A percentile compares a stretch with the other conserved stretches of the same genome.
These are phyloP conservation scores for Ptycholaimellus sp. DNA, from an alignment of 2,888 invertebrate genomes.

Conservation along the genomic window DNA sequence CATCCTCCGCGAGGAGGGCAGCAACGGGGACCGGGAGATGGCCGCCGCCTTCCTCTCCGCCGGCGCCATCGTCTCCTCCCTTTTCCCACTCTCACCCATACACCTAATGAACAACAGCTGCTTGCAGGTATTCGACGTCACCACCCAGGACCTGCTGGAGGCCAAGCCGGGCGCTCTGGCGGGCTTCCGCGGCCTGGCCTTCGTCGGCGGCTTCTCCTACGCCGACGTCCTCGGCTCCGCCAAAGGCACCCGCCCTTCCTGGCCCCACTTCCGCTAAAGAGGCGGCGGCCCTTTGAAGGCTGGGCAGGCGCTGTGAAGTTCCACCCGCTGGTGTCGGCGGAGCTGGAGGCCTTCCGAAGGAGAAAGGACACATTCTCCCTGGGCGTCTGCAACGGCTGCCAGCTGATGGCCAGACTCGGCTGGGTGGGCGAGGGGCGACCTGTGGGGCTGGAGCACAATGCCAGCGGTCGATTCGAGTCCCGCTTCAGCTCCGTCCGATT, in stretches of 20 bases:
- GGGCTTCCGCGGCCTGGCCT: slow-evolving; percentile 60
- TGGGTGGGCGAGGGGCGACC: slow-evolving; percentile 39
- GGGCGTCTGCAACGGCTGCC: slow-evolving; percentile 96
- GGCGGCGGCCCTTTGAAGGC: slow-evolving; percentile 40
- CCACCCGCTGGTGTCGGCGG: slow-evolving; percentile 45
- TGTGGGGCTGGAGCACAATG: slow-evolving; percentile 47
- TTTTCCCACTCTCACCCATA: too few species aligned
- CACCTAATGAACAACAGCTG: too few species aligned
- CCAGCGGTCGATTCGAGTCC: slow-evolving; percentile 63
- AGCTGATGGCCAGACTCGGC: slow-evolving; percentile 71
- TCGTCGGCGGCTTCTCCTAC: slow-evolving; percentile 96
- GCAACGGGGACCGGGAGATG: slow-evolving; percentile 93
- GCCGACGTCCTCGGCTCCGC: slow-evolving; percentile 91
- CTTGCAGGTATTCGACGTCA: slow-evolving; percentile 56
- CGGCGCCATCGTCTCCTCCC: too few species aligned
- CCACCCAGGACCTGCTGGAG: slow-evolving; percentile 18
- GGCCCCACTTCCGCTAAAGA: too few species aligned
- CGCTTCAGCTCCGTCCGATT: slow-evolving; percentile 49
- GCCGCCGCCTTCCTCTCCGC: slow-evolving; percentile 57
- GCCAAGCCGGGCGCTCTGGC: slow-evolving; percentile 39
- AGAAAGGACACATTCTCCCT: slow-evolving; percentile 61
- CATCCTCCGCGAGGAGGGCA: slow-evolving; percentile 81
- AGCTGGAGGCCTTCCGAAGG: slow-evolving; percentile 49
- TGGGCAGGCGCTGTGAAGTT: slow-evolving; percentile 81
- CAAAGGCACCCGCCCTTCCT: slow-evolving; percentile 36